phyloP scores from a whole-genome alignment of 2,888 invertebrate species.

The Drosophila suboccidentalis region DNA sequence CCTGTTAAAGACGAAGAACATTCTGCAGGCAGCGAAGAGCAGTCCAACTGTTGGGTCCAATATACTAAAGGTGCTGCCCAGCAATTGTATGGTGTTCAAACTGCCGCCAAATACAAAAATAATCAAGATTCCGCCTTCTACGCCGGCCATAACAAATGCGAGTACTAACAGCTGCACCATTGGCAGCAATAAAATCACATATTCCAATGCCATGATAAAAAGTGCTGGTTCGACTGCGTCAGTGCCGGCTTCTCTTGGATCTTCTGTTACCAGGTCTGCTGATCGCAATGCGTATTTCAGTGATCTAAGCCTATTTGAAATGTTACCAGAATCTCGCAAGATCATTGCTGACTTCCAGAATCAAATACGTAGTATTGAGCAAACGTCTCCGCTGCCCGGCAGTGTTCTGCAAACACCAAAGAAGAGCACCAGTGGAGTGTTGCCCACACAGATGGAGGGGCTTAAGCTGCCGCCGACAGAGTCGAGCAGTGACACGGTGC shows the following conservation, averaged over 20 bases:
- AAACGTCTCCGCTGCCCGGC: slow-evolving; percentile 58
- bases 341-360: slow-evolving; percentile 72
- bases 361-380: slow-evolving; percentile 69
- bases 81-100: slow-evolving; percentile 59
- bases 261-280: neutral
- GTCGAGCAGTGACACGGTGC: slow-evolving; percentile 18
- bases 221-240: neutral
- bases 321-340: slow-evolving; percentile 73
- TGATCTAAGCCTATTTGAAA: slow-evolving; percentile 57
- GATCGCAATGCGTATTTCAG: slow-evolving; percentile 51
- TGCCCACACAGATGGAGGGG: slow-evolving; percentile 18
- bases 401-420: slow-evolving; percentile 51
- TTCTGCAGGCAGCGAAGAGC: slow-evolving; percentile 1
- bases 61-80: slow-evolving; percentile 60
- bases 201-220: slow-evolving; percentile 20
- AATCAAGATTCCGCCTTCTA: slow-evolving; percentile 37
- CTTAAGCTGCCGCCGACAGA: slow-evolving; percentile 12
- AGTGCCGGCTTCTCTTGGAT: neutral
- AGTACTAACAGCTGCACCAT: slow-evolving; percentile 21
- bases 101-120: slow-evolving; percentile 64
- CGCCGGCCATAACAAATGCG: neutral
- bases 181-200: slow-evolving; percentile 21
- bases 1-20: slow-evolving; percentile 4
- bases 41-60: slow-evolving; percentile 30
- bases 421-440: neutral